phyloP scores from a whole-genome alignment of 2,113 vertebrate genomes.

The Megaleporinus macrocephalus region DNA sequence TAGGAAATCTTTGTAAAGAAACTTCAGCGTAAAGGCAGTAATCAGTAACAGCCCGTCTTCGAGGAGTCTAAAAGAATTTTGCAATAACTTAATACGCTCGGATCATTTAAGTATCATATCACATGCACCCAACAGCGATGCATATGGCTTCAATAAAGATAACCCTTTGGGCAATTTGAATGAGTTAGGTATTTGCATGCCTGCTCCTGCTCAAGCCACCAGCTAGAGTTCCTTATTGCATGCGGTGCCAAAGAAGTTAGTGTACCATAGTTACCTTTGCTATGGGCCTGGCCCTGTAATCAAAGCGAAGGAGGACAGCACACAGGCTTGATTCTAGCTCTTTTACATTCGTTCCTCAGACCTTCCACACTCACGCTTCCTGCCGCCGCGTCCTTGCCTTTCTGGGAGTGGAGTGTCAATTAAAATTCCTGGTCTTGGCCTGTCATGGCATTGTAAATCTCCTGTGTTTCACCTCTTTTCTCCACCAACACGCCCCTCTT shows the following conservation, averaged over 20 bases:
- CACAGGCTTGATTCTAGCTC: conserved; percentile 12
- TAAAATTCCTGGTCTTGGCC: conserved; percentile 73
- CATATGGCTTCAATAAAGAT: conserved; percentile 46
- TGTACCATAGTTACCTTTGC: conserved; percentile 40
- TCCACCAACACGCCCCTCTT: conserved; percentile 55
- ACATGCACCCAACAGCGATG: background rate
- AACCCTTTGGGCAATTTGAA: conserved; percentile 20
- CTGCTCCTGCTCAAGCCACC: conserved; percentile 32
- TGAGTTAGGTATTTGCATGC: conserved; percentile 36
- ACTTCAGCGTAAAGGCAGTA: conserved; percentile 5
- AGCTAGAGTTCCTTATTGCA: conserved; percentile 40
- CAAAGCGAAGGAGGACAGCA: conserved; percentile 25
- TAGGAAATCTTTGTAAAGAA: conserved; percentile 9
- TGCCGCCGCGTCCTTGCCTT: conserved; percentile 49
- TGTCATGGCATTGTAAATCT: conserved; percentile 70
- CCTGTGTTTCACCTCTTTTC: conserved; percentile 62
- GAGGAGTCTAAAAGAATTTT: conserved; percentile 25
- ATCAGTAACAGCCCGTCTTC: conserved; percentile 1
- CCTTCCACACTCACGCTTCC: conserved; percentile 46
- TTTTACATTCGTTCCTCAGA: conserved; percentile 45
- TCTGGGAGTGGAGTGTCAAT: conserved; percentile 66
- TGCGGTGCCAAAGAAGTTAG: conserved; percentile 20
- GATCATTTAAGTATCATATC: conserved; percentile 29
- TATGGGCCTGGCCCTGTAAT: conserved; percentile 37
- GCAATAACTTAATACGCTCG: conserved; percentile 13